Evolutionary conservation across 2,113 vertebrate genomes (phyloP), one percentile per base, ranked within the genome.

Genomic region (Hoplias malabaricus): DNA sequence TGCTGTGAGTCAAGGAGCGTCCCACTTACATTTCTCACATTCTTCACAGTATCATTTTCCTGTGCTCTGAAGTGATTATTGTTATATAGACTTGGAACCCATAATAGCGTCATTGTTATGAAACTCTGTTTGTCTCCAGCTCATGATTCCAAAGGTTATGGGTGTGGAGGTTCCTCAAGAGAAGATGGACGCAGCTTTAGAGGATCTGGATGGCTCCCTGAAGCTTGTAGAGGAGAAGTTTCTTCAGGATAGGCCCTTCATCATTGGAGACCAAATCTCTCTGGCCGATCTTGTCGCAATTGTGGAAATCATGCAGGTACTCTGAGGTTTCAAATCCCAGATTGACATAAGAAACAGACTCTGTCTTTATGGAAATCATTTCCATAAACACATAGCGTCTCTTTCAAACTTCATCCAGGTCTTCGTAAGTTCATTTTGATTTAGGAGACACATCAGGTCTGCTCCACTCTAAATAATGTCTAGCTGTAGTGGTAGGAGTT

Each of bases 271-370:
- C 0, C 83, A 94, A 74, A 89, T 98, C 80, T 96, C 95, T 40
- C 74, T 96, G 89, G 96, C 96, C 0, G 97, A 99, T 31, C 81
- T 99, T 81, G 92, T 96, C 65, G 97, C 97, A 10, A 16, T 96
- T 31, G 94, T 93, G 0, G 96, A 98, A 82, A 79, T 98, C 79
- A 95, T 96, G 92, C 97, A 98, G 94, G 97, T 98, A 85, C 21
- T 5, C 48, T 1, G 27, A 14, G 16, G 16, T 29, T 5, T 8
- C 13, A 0, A 11, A 31, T 56, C 21, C 2, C 6, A 14, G 3
- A 19, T 34, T 54, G n/a, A n/a, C n/a, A n/a, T n/a, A n/a, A n/a
- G n/a, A n/a, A n/a, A n/a, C n/a, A n/a, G n/a, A n/a, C n/a, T n/a
- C n/a, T n/a, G n/a, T n/a, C n/a, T n/a, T n/a, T n/a, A n/a, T n/a